phyloP scores from a whole-genome alignment of 2,797 vertebrate genomes.

The Spheniscus humboldti region DNA sequence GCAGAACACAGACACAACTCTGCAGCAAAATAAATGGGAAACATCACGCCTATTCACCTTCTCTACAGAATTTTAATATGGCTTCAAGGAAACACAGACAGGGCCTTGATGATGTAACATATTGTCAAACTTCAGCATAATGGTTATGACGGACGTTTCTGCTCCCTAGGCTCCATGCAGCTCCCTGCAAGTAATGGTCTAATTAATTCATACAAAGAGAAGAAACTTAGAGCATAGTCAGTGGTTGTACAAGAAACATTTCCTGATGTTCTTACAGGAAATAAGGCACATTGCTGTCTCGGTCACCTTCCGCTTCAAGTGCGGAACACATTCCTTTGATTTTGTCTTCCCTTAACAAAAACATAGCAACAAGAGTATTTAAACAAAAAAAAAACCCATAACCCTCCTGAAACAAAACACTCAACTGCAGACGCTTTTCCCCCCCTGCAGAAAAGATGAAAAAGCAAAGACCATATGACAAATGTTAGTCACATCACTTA shows the following conservation, averaged over 20 bases:
- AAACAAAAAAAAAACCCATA: neutral
- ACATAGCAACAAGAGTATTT: neutral
- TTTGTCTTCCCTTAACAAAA: neutral
- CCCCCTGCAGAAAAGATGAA: neutral
- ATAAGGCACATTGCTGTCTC: neutral
- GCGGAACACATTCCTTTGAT: neutral
- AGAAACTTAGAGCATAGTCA: neutral
- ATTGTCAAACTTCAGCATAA: neutral
- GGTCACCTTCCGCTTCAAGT: neutral
- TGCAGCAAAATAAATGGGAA: neutral
- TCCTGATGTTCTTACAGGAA: constrained; percentile 16
- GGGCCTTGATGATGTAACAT: neutral
- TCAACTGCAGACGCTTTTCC: neutral
- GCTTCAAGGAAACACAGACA: neutral
- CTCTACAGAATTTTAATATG: neutral
- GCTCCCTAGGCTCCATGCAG: neutral
- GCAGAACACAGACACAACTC: neutral
- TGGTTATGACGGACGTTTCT: neutral
- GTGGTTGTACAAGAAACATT: neutral
- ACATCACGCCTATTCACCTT: neutral
- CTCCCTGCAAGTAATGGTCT: neutral
- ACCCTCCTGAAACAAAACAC: neutral
- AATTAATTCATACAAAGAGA: neutral
- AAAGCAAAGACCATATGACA: neutral
- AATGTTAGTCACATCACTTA: neutral